These are phyloP conservation scores for Drosophila melanosoma DNA, from an alignment of 2,888 invertebrate species.

Conservation along the genomic window DNA sequence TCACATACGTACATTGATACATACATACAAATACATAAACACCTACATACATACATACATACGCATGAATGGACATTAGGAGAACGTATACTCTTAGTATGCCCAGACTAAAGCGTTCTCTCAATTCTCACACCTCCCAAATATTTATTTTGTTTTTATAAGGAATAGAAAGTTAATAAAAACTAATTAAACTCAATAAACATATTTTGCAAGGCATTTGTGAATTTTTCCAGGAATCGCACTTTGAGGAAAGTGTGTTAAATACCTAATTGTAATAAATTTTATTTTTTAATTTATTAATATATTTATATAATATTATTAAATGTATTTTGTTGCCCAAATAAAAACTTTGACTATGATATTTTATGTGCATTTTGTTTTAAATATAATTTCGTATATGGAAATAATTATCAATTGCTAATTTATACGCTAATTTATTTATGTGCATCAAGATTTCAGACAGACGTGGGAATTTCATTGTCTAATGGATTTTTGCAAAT, in stretches of 20 bases:
- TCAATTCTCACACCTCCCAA: slow-evolving; percentile 17
- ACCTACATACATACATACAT: neutral
- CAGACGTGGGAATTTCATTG: neutral
- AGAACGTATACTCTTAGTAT: slow-evolving; percentile 3
- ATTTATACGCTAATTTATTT: neutral
- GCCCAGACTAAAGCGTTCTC: slow-evolving; percentile 10
- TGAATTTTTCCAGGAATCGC: neutral
- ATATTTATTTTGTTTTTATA: slow-evolving; percentile 24
- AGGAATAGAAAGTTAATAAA: slow-evolving; percentile 13
- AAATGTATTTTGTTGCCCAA: neutral
- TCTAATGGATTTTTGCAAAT: neutral
- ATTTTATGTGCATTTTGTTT: neutral
- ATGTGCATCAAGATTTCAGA: neutral
- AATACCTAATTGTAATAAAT: neutral
- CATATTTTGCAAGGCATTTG: neutral
- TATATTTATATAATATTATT: no score
- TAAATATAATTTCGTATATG: neutral
- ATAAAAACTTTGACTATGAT: neutral
- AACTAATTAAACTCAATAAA: slow-evolving; percentile 16
- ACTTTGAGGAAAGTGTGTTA: neutral
- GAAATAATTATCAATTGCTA: neutral
- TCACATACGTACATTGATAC: neutral
- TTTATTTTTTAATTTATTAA: neutral
- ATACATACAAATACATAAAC: neutral
- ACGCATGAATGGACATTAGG: slow-evolving; percentile 12